These are phyloP conservation scores for Apocheima hispidaria DNA, from an alignment of 2,888 invertebrate species.

Conservation along the genomic window DNA sequence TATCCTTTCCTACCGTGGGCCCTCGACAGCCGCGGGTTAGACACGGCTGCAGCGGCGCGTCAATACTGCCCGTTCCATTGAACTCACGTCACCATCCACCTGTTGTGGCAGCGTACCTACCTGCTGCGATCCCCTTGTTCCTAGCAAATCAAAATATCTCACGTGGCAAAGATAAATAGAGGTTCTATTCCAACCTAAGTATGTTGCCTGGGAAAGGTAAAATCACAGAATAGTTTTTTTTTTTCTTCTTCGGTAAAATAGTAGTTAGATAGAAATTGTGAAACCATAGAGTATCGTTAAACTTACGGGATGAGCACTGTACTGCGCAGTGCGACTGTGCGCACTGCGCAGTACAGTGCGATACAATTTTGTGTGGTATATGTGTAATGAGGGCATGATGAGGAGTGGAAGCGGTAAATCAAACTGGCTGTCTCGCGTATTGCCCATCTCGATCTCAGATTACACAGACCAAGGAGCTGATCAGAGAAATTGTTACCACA, in stretches of 20 bases:
- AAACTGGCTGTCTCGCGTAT: constrained; percentile 55
- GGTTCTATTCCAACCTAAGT: background rate
- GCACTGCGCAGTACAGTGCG: background rate
- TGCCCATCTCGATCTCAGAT: constrained; percentile 56
- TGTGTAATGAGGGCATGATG: constrained; percentile 47
- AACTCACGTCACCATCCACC: constrained; percentile 1
- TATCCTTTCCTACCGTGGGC: constrained; percentile 19
- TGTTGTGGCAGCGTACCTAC: constrained; percentile 15
- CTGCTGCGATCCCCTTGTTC: background rate
- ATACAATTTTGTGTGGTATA: constrained; percentile 40
- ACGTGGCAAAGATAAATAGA: background rate
- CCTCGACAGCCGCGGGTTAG: background rate
- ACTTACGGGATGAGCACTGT: background rate
- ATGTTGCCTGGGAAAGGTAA: background rate
- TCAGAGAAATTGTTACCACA: constrained; percentile 9
- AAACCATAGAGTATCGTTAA: constrained; percentile 5
- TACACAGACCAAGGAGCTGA: constrained; percentile 42
- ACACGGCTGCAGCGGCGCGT: background rate
- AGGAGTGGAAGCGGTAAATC: constrained; percentile 56
- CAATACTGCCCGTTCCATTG: background rate
- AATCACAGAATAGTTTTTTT: too few relatives aligned
- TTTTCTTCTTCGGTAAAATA: too few relatives aligned
- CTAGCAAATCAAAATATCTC: background rate
- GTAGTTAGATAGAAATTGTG: too few relatives aligned
- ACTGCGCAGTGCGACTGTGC: too few relatives aligned